phyloP scores from a whole-genome alignment of 2,888 invertebrate species.

The Dryomyza anilis region DNA sequence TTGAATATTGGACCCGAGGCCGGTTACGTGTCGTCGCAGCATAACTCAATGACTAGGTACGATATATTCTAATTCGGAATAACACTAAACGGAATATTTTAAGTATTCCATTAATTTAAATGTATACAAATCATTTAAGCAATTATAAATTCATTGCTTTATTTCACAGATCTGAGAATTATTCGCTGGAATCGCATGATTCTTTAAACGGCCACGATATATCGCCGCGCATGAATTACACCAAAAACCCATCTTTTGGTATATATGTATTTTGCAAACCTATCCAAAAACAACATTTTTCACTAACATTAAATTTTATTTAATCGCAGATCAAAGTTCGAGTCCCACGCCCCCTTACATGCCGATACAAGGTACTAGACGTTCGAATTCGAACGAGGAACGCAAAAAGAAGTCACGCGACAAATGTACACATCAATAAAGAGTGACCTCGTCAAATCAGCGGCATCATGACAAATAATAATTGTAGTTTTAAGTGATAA shows the following conservation, averaged over 20 bases:
- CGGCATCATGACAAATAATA: constrained; percentile 12
- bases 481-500: background rate
- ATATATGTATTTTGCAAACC: constrained; percentile 51
- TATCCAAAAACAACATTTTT: background rate
- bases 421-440: constrained; percentile 69
- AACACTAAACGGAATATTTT: too few relatives aligned
- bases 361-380: constrained; percentile 77
- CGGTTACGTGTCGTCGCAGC: constrained; percentile 37
- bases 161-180: constrained; percentile 49
- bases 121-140: background rate
- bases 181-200: constrained; percentile 54
- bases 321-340: constrained; percentile 60
- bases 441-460: background rate
- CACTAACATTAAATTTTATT: too few relatives aligned
- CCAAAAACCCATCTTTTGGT: constrained; percentile 57
- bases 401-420: constrained; percentile 66
- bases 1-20: constrained; percentile 47
- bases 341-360: constrained; percentile 73
- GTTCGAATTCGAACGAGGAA: constrained; percentile 70
- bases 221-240: constrained; percentile 51
- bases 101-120: too few relatives aligned
- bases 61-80: too few relatives aligned
- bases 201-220: constrained; percentile 47
- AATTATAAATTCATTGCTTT: background rate
- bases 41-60: constrained; percentile 55